Base-by-base conservation (phyloP, 2,888 invertebrate species). In the Aleiodes alternator region DNA sequence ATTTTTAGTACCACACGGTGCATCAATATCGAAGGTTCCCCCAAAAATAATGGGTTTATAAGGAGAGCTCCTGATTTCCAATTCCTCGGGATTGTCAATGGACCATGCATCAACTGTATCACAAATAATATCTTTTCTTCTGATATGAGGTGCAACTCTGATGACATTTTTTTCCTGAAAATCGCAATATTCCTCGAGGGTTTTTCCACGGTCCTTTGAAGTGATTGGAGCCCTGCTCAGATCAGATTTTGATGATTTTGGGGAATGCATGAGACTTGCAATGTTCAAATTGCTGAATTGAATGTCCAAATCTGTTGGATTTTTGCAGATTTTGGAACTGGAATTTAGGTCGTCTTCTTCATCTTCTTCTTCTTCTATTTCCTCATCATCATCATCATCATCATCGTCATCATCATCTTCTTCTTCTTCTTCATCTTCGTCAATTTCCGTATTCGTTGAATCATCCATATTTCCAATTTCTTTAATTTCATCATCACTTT, bases 21-120 rank as follows among this genome's bases (percentile, higher is more conserved):
- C 92, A 87, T 96, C 96, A 80, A 97, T 96, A 4, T 96, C 96
- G 91, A 93, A 97, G 3, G 96, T 97, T 71, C 96, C 96, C 82
- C 96, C 95, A 88, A 96, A 96, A 78, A 96, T 92, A 64, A 96
- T 91, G 77, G 94, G 94, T 85, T 93, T 93, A 86, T 91, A 93
- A 16, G 82, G 79, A 29, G 82, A 81, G 29, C 69, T 64, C 31
- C 83, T 81, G 4, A 57, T 73, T 50, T 76, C 76, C 59, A 56
- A 77, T 55, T 78, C 73, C 12, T 74, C 34, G 6, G 34, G 78
- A 11, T 78, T 84, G 71, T 81, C 81, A 56, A 82, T 83, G 7
- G 85, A 87, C 94, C 94, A 94, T 55, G 91, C 90, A 83, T 93
- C 93, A 68, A 94, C 93, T 8, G 94, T 93, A 84, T 92, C 91